Conservation (phyloP, 1,140 invertebrate genomes). For the Mercenaria mercenaria region DNA sequence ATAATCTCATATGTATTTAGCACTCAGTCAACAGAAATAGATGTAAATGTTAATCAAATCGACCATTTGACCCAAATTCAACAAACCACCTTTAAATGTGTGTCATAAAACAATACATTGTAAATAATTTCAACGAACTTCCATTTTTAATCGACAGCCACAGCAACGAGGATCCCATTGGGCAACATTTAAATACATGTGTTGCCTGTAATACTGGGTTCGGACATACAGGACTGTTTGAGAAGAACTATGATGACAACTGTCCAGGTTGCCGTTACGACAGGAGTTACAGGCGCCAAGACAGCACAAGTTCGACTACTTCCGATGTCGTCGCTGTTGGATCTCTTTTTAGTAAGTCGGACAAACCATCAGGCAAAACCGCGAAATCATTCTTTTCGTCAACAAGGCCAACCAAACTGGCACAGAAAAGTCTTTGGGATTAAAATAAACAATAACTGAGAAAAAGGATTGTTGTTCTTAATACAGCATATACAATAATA, state of each 20-base stretch:
- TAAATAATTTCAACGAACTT: no score
- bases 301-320: neutral
- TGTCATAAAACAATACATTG: no score
- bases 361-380: neutral
- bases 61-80: no score
- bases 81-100: no score
- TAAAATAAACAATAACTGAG: neutral
- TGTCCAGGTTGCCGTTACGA: slow-evolving; percentile 30
- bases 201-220: neutral
- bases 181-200: neutral
- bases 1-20: no score
- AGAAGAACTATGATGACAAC: neutral
- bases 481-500: no score
- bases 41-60: no score
- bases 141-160: no score
- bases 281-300: neutral
- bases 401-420: neutral
- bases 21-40: no score
- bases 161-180: neutral
- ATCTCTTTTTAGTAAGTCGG: neutral
- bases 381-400: neutral
- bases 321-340: neutral
- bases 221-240: neutral
- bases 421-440: slow-evolving; percentile 11
- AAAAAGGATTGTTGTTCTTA: no score